Evolutionary conservation across 2,888 invertebrate species (phyloP), one percentile per base, ranked within the genome.

Genomic region (Eilema griseolum): DNA sequence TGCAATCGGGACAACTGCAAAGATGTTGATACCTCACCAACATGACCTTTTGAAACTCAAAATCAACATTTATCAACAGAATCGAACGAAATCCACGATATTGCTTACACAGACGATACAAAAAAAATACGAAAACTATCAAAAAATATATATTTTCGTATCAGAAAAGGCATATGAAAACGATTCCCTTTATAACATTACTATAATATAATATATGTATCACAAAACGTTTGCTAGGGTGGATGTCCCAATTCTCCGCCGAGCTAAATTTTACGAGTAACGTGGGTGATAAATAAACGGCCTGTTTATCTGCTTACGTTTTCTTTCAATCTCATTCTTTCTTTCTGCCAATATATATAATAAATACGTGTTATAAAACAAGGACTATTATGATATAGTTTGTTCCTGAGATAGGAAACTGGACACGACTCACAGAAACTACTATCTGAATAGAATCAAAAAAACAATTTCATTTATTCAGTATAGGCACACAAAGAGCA

Each of bases 201-300:
- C 65, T 66, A 46, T 70, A 66, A 65, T 66, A 46, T 70, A 66
- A 65, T 41, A 65, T 66, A 66, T 61, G 66, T 66, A 57, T 66
- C 60, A 69, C 68, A 71, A 70, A 70, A 76, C 68, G 79, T 76
- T 78, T 68, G 61, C 33, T 28, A 70, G 69, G 75, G 71, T 70
- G 67, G 62, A 70, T 62, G 77, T 69, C 66, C 72, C 80, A 73
- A 81, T 79, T 66, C 72, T 33, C 66, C 41, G 59, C 66, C 63
- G 68, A 63, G 80, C 52, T 71, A 73, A 70, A 79, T 79, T 80
- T 81, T 80, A 80, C 81, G 82, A 81, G 67, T 41, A 57, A 67
- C 71, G 24, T 28, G 61, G 64, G 62, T 61, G 72, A 73, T 81
- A 80, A 77, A 80, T 77, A 80, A 68, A 78, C 64, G 56, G 46